Conservation (phyloP, 1,140 invertebrate species). For the Pomacea maculata region DNA sequence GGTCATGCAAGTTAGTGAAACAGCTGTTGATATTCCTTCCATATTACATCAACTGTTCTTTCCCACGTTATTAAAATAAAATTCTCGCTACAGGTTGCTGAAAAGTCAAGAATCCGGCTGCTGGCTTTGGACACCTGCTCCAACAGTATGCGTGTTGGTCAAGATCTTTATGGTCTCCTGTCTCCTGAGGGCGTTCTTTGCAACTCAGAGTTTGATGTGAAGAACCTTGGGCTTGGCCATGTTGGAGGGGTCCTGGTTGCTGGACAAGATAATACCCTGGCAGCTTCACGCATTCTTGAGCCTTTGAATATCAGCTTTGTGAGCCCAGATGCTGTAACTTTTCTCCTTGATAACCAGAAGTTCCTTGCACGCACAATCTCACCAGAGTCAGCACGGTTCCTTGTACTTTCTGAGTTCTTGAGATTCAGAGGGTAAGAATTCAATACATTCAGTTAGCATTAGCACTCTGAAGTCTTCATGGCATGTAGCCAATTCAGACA, state of each 20-base stretch:
- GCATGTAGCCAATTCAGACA: too few relatives aligned
- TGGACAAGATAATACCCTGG: constrained; percentile 43
- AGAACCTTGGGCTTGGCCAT: constrained; percentile 22
- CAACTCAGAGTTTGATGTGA: constrained; percentile 34
- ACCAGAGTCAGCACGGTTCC: constrained; percentile 80
- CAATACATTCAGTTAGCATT: not conserved
- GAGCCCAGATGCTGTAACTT: constrained; percentile 80
- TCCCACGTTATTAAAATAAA: not conserved
- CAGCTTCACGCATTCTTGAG: constrained; percentile 48
- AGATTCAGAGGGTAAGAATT: constrained; percentile 68
- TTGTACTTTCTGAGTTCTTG: constrained; percentile 77
- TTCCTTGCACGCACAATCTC: constrained; percentile 83
- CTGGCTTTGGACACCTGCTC: constrained; percentile 59
- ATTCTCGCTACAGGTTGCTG: not conserved
- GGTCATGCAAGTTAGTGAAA: not conserved
- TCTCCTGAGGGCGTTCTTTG: constrained; percentile 51
- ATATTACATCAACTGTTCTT: not conserved
- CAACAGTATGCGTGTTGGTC: constrained; percentile 50
- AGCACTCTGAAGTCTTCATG: too few relatives aligned
- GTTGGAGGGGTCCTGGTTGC: constrained; percentile 56
- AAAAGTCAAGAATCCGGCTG: constrained; percentile 41
- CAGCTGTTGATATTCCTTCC: not conserved
- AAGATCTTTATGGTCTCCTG: constrained; percentile 61
- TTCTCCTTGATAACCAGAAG: constrained; percentile 73
- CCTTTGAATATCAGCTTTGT: constrained; percentile 64